Evolutionary conservation across 2,888 invertebrate species (phyloP), one percentile per base, ranked within the genome.

Genomic region (Sesia bembeciformis): DNA sequence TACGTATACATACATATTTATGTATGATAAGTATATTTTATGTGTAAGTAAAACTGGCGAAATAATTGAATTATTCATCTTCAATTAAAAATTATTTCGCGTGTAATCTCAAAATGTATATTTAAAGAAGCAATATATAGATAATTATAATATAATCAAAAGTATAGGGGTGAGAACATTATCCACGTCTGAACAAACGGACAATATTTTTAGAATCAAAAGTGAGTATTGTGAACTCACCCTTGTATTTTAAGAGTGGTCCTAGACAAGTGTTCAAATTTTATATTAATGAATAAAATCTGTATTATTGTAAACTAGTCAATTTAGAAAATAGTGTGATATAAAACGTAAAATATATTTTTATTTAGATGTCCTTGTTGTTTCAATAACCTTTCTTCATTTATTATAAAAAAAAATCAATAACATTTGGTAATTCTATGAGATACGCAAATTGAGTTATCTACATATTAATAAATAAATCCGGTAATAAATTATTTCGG

Each of bases 261-360:
- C 63, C 63, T 69, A 66, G 62, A 67, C 60, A 70, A 66, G 78
- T 78, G 78, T 78, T 78, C 78, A 78, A 67, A 70, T 62, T 66
- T 65, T 68, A 64, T 70, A 65, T 62, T 57, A 58, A 39, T 41
- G 7, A 62, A 61, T 58, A 62, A 64, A 60, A 57, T 52, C 57
- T 60, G 60, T 65, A 62, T 64, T n/a, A 46, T 46, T 46, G n/a
- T 46, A 49, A 56, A 39, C 52, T 65, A 62, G 58, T 53, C 52
- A 53, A 57, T 57, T 55, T 50, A 55, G 49, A 52, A 41, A 56
- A 58, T 59, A 58, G 55, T 66, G 60, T 60, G n/a, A 4, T 39
- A 7, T 54, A 54, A 51, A 41, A 53, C 23, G 23, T 46, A 23
- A 46, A 46, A 8, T 46, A 46, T 46, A 46, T 5, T 8, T 46